Conservation (phyloP, 2,797 vertebrate species). For the Schizothorax lantsangensis region DNA sequence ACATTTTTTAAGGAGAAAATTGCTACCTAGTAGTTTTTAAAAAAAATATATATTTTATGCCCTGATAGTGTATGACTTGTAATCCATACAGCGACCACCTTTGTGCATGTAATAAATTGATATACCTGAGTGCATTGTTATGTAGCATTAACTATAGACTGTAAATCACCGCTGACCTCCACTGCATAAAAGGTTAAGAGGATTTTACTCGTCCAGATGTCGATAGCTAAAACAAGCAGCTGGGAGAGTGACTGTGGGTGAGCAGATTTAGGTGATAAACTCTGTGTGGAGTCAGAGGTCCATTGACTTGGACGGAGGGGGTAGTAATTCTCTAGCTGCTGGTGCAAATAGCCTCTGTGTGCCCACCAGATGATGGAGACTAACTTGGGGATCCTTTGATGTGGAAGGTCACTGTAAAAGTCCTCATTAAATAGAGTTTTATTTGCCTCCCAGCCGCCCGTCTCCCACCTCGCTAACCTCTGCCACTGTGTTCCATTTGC, state of each 20-base stretch:
- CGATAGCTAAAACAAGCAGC: constrained; percentile 35
- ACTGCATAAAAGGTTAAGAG: constrained; percentile 42
- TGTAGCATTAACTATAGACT: constrained; percentile 37
- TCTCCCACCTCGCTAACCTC: constrained; percentile 42
- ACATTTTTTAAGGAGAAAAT: background rate
- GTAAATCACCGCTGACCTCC: constrained; percentile 37
- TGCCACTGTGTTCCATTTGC: constrained; percentile 50
- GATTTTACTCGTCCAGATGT: constrained; percentile 48
- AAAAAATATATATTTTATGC: background rate
- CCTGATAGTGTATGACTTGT: constrained; percentile 2
- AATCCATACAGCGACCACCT: background rate
- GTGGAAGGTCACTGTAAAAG: constrained; percentile 54
- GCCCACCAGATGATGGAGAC: constrained; percentile 42
- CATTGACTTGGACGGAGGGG: constrained; percentile 44
- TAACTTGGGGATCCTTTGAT: constrained; percentile 53
- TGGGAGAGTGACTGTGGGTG: constrained; percentile 26
- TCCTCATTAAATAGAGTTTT: constrained; percentile 61
- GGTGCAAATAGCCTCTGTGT: constrained; percentile 36
- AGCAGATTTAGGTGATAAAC: constrained; percentile 57
- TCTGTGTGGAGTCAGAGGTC: constrained; percentile 55
- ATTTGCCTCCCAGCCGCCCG: constrained; percentile 51
- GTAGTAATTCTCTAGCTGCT: constrained; percentile 50
- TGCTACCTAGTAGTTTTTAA: background rate
- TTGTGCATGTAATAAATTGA: constrained; percentile 19
- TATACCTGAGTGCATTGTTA: constrained; percentile 27